These are phyloP conservation scores for Melospiza georgiana DNA, from an alignment of 2,113 vertebrate genomes.

Conservation along the genomic window DNA sequence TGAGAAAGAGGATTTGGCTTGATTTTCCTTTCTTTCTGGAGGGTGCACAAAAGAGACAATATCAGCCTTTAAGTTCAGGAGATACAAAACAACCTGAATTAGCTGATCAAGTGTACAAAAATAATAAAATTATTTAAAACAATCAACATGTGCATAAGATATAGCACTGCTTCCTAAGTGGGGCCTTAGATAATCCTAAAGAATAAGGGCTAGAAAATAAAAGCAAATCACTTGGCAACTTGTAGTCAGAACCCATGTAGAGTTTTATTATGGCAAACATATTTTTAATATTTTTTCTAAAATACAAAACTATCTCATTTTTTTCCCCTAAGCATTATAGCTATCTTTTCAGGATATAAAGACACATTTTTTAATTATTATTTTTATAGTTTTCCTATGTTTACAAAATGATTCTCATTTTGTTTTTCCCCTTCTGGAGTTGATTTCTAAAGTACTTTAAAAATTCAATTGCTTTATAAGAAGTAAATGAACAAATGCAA, in stretches of 20 bases:
- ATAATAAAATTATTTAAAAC: neutral
- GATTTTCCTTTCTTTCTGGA: neutral
- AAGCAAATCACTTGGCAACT: neutral
- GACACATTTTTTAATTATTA: fast-evolving
- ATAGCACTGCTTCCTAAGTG: neutral
- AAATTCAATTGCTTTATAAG: neutral
- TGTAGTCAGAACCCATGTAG: neutral
- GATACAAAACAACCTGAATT: neutral
- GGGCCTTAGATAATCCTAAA: neutral
- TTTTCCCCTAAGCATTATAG: neutral
- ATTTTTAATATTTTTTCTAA: neutral
- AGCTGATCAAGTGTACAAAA: neutral
- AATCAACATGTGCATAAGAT: neutral
- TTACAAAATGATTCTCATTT: neutral
- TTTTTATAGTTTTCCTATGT: neutral
- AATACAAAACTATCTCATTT: neutral
- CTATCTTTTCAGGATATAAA: neutral
- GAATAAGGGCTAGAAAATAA: neutral
- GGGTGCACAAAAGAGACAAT: neutral
- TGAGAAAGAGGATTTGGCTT: neutral
- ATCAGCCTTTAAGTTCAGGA: neutral
- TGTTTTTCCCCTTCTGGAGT: neutral
- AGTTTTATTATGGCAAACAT: neutral
- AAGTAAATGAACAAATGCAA: neutral
- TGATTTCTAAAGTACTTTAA: neutral